Base-by-base conservation (phyloP, 2,888 invertebrate species). In the Volucella bombylans region DNA sequence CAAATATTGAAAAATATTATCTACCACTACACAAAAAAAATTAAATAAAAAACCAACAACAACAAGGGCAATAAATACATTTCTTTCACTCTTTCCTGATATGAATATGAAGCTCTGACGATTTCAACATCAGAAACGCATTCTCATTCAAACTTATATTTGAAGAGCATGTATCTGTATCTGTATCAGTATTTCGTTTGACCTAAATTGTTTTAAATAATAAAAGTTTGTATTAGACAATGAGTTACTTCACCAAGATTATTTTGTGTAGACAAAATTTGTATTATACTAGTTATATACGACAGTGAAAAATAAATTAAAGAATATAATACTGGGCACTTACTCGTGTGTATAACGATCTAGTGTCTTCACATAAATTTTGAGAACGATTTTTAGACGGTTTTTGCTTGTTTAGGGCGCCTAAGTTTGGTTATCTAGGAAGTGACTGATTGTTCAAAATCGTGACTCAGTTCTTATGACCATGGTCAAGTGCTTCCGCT, bases 111-210 rank as follows among this genome's bases (percentile, higher is more conserved):
- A 12, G 43, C 39, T 54, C 15, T 55, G 68, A 15, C 59, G 71
- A 61, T 82, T 82, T 69, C 82, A 43, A 72, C 77, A 82, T n/a
- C 52, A 49, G 41, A 67, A 77, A 82, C 82, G 78, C 78, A 82
- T 76, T 57, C 55, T 59, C 38, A 49, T 69, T 57, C 41, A n/a
- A n/a, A 31, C 31, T 31, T 62, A 49, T 50, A 15, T 55, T 23
- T 8, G 15, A 38, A 14, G 8, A 10, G 31, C 41, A 23, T 10
- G 8, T 65, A 55, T 47, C 55, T 57, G n/a, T 31, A 38, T 61
- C 12, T 59, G 18, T 23, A 23, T 23, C 50, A 4, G 41, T 71
- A 49, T 45, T 50, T 38, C 39, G 55, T 50, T 39, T 71, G 67
- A 10, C 78, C 72, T 73, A 78, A 23, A 68, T 72, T n/a, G 59